phyloP scores from a whole-genome alignment of 1,140 invertebrate species.

The Sweltsa coloradensis region DNA sequence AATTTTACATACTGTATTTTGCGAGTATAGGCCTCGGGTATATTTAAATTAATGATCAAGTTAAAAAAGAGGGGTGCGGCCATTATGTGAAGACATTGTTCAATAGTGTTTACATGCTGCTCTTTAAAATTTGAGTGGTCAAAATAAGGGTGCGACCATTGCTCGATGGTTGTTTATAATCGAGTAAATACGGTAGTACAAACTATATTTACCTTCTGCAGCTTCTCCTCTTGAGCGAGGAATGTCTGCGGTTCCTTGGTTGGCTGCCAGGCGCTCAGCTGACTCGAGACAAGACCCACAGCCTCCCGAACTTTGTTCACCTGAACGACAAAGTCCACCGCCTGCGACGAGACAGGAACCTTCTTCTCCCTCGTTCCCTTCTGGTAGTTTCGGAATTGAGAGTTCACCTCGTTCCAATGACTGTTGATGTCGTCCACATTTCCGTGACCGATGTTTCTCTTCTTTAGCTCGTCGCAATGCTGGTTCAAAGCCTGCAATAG shows the following conservation, averaged over 20 bases:
- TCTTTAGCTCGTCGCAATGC: constrained; percentile 37
- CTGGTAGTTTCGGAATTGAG: constrained; percentile 35
- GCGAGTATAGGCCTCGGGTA: too few species aligned
- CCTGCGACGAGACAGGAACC: constrained; percentile 22
- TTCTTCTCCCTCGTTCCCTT: constrained; percentile 32
- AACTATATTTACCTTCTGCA: constrained; percentile 26
- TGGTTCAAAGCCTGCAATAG: too few species aligned
- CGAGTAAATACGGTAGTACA: too few species aligned
- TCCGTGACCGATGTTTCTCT: constrained; percentile 29
- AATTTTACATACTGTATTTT: too few species aligned
- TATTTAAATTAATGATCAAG: too few species aligned
- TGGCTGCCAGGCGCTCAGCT: constrained; percentile 31
- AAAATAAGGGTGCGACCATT: too few species aligned
- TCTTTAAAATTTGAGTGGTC: too few species aligned
- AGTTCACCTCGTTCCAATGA: constrained; percentile 33
- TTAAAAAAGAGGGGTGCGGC: too few species aligned
- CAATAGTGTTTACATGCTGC: too few species aligned
- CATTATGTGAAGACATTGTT: too few species aligned
- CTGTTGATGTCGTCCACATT: constrained; percentile 26
- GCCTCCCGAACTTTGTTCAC: constrained; percentile 44
- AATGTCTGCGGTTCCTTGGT: constrained; percentile 55
- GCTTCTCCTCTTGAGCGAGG: constrained; percentile 43
- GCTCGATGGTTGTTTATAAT: too few species aligned
- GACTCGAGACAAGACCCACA: constrained; percentile 39
- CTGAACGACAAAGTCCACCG: constrained; percentile 41